Evolutionary conservation across 2,113 vertebrate genomes (phyloP).

Genomic region (Misgurnus mizolepis): DNA sequence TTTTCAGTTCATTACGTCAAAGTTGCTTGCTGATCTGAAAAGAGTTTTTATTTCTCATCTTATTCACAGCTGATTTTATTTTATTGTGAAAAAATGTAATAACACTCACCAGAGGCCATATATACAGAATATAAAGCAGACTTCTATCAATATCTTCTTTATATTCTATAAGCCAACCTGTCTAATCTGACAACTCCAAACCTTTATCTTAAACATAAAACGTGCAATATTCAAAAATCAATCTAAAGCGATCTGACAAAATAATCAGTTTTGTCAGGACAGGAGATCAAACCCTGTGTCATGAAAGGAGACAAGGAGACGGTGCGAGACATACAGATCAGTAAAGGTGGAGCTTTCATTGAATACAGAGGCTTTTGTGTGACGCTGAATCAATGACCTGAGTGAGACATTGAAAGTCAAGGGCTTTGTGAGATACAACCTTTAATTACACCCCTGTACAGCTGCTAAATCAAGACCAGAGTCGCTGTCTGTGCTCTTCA

Average conservation of each 20-base stretch:
- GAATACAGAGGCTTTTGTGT: constrained; percentile 5
- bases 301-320: not conserved
- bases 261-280: not conserved
- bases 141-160: too few relatives aligned
- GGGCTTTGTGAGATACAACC: constrained; percentile 12
- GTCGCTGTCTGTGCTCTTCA: not conserved
- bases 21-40: too few relatives aligned
- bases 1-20: too few relatives aligned
- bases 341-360: not conserved
- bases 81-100: too few relatives aligned
- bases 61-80: too few relatives aligned
- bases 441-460: constrained; percentile 31
- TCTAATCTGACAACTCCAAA: not conserved
- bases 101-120: too few relatives aligned
- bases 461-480: not conserved
- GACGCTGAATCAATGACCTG: not conserved
- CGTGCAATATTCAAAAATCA: not conserved
- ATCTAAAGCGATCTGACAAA: not conserved
- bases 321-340: constrained; percentile 9
- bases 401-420: constrained; percentile 4
- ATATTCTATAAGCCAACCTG: not conserved
- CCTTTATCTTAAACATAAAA: not conserved
- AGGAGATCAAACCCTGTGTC: constrained; percentile 3
- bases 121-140: too few relatives aligned
- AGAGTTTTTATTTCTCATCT: too few relatives aligned